phyloP scores from a whole-genome alignment of 2,888 invertebrate genomes.

The Theristus sp. region DNA sequence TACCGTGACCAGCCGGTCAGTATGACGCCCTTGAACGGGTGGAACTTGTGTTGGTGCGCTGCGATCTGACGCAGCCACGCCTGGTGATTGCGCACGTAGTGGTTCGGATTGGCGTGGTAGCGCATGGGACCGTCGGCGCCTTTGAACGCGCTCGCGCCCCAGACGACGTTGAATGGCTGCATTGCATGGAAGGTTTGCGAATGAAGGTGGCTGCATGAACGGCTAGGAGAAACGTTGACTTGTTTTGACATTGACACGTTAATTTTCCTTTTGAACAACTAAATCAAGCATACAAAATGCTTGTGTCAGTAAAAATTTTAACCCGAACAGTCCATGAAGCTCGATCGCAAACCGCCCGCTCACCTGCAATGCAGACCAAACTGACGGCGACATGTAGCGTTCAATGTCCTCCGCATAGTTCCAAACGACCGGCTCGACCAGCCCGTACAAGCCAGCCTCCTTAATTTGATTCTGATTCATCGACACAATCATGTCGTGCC shows the following conservation, averaged over 20 bases:
- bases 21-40: slow-evolving; percentile 26
- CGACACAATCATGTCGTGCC: slow-evolving; percentile 9
- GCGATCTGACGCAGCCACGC: slow-evolving; percentile 25
- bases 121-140: slow-evolving; percentile 35
- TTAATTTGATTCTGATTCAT: background rate
- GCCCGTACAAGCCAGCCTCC: background rate
- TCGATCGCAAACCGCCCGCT: background rate
- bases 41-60: slow-evolving; percentile 6
- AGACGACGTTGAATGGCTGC: slow-evolving; percentile 45
- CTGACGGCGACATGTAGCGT: slow-evolving; percentile 10
- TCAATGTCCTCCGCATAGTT: slow-evolving; percentile 6
- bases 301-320: no score
- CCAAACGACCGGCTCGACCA: slow-evolving; percentile 9
- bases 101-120: slow-evolving; percentile 28
- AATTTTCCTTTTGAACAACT: no score
- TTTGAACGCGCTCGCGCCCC: slow-evolving; percentile 53
- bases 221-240: no score
- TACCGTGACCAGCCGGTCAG: slow-evolving; percentile 35
- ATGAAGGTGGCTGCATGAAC: background rate
- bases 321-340: background rate
- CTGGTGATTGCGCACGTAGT: slow-evolving; percentile 31
- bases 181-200: slow-evolving; percentile 28
- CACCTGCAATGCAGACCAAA: slow-evolving; percentile 45
- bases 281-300: no score
- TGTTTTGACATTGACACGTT: no score